Evolutionary conservation across 2,888 invertebrate genomes (phyloP), one percentile per base, ranked within the genome.

Genomic region (Drosophila leonis): DNA sequence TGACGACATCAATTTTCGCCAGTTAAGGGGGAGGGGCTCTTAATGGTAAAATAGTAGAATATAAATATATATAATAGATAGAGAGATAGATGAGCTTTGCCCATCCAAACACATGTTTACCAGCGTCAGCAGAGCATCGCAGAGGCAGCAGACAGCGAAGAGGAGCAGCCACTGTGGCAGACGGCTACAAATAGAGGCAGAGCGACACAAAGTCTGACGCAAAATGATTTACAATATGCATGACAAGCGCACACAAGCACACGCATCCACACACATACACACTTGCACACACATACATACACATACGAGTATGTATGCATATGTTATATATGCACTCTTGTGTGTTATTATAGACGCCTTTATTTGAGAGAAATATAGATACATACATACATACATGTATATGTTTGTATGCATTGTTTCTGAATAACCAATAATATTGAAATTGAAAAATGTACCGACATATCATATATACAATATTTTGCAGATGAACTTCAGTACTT

Each of bases 91-190:
- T 24, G 35, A 52, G 51, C 20, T 52, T 15, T 54, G 29, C 37
- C 54, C 27, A 39, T 54, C 27, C 61, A 66, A 63, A 74, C 76
- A 82, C 72, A 67, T 83, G 88, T 85, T 88, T 88, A 74, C 88
- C 80, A 85, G 78, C 84, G 86, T 88, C 87, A 84, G 87, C 89
- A 82, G 83, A 78, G 84, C 82, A 84, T 75, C 82, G 66, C 87
- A 78, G 65, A 60, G 75, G 67, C 84, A 83, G 54, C 82, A 87
- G 85, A 82, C 88, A 75, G 84, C 88, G 84, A 66, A 72, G 75
- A 68, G 63, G 52, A 52, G 69, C 80, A 72, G 71, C 66, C 78
- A 72, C 67, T 72, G 73, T 67, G 78, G 57, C 75, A 75, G 76
- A 65, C 79, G 55, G 56, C 39, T 54, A 57, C 75, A 71, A 75